These are phyloP conservation scores for Grammomys dolichurus DNA, from an alignment of 2,113 vertebrate genomes.

Conservation along the genomic window DNA sequence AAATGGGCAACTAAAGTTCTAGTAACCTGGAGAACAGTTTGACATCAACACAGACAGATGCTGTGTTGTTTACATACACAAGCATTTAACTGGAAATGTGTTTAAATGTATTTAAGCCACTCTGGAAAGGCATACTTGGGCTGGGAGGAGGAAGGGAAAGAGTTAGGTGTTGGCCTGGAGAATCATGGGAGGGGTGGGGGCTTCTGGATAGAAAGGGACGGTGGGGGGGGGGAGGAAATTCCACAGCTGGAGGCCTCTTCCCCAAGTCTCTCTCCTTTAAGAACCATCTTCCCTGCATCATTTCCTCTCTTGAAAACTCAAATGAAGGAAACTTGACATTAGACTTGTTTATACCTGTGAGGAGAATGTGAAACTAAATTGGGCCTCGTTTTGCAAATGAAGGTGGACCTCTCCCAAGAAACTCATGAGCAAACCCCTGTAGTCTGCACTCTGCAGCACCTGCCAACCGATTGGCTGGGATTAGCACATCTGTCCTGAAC, in stretches of 20 bases:
- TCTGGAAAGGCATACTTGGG: background rate
- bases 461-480: background rate
- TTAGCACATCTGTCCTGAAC: background rate
- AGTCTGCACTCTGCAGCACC: background rate
- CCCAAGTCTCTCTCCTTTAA: background rate
- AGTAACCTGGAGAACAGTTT: background rate
- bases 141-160: background rate
- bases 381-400: background rate
- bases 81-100: too few relatives aligned
- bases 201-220: background rate
- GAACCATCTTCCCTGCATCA: background rate
- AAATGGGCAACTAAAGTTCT: background rate
- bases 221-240: background rate
- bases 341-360: background rate
- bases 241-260: background rate
- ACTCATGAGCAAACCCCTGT: background rate
- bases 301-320: constrained; percentile 36
- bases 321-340: background rate
- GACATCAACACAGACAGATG: too few relatives aligned
- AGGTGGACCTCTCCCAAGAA: background rate
- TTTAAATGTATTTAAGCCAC: background rate
- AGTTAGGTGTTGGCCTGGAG: background rate
- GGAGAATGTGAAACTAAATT: background rate
- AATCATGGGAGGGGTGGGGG: background rate
- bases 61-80: too few relatives aligned